These are phyloP conservation scores for Pyrocoelia pectoralis DNA, from an alignment of 2,888 invertebrate species.

Conservation along the genomic window DNA sequence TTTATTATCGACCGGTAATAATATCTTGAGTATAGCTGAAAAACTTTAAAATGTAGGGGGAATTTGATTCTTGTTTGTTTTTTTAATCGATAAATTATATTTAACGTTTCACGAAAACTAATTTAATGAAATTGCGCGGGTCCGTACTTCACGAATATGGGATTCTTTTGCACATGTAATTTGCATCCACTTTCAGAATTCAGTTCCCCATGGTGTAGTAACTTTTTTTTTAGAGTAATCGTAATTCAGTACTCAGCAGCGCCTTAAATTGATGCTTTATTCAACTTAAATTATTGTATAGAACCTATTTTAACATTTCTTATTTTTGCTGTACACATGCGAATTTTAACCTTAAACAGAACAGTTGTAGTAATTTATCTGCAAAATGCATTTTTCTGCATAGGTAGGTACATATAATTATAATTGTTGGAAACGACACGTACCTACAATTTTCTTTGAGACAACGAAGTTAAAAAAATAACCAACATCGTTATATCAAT, in stretches of 20 bases:
- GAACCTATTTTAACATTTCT: too few species aligned
- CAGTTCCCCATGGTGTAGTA: background rate
- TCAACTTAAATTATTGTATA: background rate
- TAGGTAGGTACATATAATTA: too few species aligned
- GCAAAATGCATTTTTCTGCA: too few species aligned
- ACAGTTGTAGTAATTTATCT: too few species aligned
- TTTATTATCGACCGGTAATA: slow-evolving; percentile 21
- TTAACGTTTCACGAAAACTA: too few species aligned
- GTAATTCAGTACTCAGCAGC: background rate
- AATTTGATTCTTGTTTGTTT: too few species aligned
- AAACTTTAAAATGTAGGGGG: background rate
- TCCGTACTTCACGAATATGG: too few species aligned
- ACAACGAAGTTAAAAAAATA: background rate
- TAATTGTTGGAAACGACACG: background rate
- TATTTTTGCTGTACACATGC: too few species aligned
- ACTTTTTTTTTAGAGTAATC: background rate
- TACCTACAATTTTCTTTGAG: background rate
- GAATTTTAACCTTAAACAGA: too few species aligned
- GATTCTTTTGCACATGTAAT: too few species aligned
- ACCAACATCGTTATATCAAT: background rate
- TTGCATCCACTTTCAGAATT: background rate
- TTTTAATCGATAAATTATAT: too few species aligned
- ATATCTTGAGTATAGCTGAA: slow-evolving; percentile 18
- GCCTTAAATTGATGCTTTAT: background rate
- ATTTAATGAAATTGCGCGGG: too few species aligned